A percentile compares a stretch with the other conserved stretches of the same genome.
Evolutionary conservation across 23 tunicate species (phyloP).

Genomic region (Diplosoma virens): DNA sequence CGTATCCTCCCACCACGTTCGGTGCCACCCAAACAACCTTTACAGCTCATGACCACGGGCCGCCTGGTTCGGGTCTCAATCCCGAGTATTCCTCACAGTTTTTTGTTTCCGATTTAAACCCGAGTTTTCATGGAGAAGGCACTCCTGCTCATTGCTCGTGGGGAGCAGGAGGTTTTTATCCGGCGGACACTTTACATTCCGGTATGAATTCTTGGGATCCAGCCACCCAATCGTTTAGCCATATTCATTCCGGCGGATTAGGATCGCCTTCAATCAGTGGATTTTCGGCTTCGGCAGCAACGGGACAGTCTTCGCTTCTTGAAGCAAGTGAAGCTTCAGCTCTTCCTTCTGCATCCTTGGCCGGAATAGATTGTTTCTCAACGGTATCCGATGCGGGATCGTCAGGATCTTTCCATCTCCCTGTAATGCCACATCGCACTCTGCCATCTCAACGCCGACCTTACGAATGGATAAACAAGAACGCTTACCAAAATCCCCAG

Average conservation of each 20-base stretch:
- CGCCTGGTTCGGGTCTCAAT: constrained; percentile 13
- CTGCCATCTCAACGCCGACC: constrained; percentile 58
- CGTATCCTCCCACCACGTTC: constrained; percentile 8
- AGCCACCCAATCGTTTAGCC: background rate
- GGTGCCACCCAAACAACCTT: background rate
- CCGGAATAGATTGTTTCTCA: constrained; percentile 50
- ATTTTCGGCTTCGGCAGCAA: background rate
- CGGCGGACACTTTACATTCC: constrained; percentile 29
- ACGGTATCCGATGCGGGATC: constrained; percentile 22
- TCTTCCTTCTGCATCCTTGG: constrained; percentile 28
- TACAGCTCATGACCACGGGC: constrained; percentile 5
- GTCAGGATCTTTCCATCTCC: constrained; percentile 20
- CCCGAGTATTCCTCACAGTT: constrained; percentile 42
- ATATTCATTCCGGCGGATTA: background rate
- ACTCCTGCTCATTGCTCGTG: constrained; percentile 19
- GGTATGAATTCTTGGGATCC: constrained; percentile 50
- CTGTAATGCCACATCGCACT: constrained; percentile 12
- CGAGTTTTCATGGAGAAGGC: constrained; percentile 2
- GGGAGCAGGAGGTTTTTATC: constrained; percentile 34
- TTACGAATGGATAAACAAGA: constrained; percentile 88
- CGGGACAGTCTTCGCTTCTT: constrained; percentile 6
- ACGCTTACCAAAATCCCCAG: constrained; percentile 68
- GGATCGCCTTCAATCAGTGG: background rate
- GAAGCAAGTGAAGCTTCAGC: background rate
- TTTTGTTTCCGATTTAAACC: constrained; percentile 9